Base-by-base conservation (phyloP, 2,888 invertebrate species). In the Tipula vernalis region DNA sequence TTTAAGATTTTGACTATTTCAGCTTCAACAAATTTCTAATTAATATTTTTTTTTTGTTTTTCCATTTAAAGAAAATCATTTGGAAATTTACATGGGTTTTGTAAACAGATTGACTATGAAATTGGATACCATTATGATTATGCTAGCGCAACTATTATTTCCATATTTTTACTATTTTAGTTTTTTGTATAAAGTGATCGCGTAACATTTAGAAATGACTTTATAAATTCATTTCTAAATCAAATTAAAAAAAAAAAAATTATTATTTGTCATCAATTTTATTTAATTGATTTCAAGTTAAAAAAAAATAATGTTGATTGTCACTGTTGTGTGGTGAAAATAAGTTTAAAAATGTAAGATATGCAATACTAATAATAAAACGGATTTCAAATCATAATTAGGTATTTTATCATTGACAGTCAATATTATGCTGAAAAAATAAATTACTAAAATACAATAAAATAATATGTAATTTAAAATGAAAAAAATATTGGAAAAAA, bases 81-180 rank as follows among this genome's bases (percentile, higher is more conserved):
- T 85, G 85, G 85, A 85, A 42, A 85, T 39, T 42, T 85, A 42
- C 85, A 42, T 85, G 85, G 85, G 85, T 85, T 85, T 85, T 85
- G 39, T 41, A 84, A 39, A 39, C 84, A 84, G 41, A 84, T 84
- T 41, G 41, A 39, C 84, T 84, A 84, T 84, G 41, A 84, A 84
- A 84, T 41, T 41, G 41, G 36, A 18, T 89, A 90, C 88, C 88
- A 86, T 87, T 57, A 87, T 87, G 87, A 87, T 87, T 87, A 87
- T 87, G 87, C 87, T 36, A 86, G 87, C 87, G 87, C 87, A 88
- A 87, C 87, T 88, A 84, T 86, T 88, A 87, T 88, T 87, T 87
- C 87, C 87, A 88, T 88, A 87, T 88, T 88, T 88, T 88, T 88
- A 87, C 42, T 42, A 85, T 42, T 85, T 88, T 88, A 88, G 88